A percentile compares a stretch with the other conserved stretches of the same genome.
Conservation (phyloP, 2,888 invertebrate species). For the Ditula angustiorana region DNA sequence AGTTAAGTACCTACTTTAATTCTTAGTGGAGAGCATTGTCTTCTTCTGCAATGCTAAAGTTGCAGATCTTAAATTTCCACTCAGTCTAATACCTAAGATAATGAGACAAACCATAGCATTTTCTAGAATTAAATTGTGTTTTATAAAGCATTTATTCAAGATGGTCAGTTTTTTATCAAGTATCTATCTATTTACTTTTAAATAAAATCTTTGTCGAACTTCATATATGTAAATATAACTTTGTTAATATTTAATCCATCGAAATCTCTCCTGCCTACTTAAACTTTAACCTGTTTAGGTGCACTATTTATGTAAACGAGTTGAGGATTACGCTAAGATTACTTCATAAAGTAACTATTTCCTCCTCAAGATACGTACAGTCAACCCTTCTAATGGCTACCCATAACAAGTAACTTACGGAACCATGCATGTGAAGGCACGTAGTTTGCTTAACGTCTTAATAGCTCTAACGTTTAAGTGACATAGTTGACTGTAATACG, state of each 20-base stretch:
- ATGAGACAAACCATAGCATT: too few relatives aligned
- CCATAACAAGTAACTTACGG: conserved; percentile 45
- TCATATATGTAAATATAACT: background rate
- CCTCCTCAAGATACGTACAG: conserved; percentile 45
- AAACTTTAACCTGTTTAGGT: conserved; percentile 20
- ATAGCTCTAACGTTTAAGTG: conserved; percentile 26
- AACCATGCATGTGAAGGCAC: conserved; percentile 40
- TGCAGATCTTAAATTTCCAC: too few relatives aligned
- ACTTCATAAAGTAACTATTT: conserved; percentile 49
- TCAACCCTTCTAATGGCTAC: conserved; percentile 53
- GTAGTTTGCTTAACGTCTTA: conserved; percentile 44
- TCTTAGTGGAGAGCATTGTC: too few relatives aligned
- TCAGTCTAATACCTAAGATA: too few relatives aligned
- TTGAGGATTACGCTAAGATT: conserved; percentile 42
- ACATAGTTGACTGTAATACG: conserved; percentile 5
- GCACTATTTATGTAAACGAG: background rate
- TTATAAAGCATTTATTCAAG: too few relatives aligned
- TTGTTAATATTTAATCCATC: background rate
- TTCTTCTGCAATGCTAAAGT: too few relatives aligned
- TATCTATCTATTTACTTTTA: too few relatives aligned
- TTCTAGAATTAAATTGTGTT: too few relatives aligned
- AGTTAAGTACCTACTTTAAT: too few relatives aligned
- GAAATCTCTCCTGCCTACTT: background rate
- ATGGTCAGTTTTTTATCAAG: too few relatives aligned
- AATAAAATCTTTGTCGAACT: too few relatives aligned